phyloP scores from a whole-genome alignment of 1,140 invertebrate species.

The Drosophila kikkawai region DNA sequence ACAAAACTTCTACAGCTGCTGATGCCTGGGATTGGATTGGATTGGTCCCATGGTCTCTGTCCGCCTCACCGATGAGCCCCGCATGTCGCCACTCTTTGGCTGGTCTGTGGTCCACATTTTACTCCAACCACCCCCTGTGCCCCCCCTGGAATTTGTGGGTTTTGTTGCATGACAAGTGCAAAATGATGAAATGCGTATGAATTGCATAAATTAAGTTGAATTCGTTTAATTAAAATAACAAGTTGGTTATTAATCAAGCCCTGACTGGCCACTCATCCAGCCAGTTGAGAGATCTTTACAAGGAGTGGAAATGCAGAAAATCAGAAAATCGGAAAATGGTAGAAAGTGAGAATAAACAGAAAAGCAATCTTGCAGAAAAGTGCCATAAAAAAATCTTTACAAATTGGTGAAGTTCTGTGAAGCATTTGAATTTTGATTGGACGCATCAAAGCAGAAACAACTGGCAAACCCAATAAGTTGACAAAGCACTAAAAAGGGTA shows the following conservation, averaged over 20 bases:
- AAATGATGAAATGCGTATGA: slow-evolving; percentile 82
- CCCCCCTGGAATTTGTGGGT: slow-evolving; percentile 30
- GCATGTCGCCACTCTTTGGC: slow-evolving; percentile 16
- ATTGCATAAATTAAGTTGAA: slow-evolving; percentile 82
- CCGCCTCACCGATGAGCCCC: background rate
- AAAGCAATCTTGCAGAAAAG: slow-evolving; percentile 17
- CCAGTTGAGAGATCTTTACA: slow-evolving; percentile 5
- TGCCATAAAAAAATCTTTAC: slow-evolving; percentile 7
- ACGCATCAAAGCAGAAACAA: slow-evolving; percentile 66
- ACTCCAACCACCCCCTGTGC: background rate
- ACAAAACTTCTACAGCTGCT: slow-evolving; percentile 50
- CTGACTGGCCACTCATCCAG: slow-evolving; percentile 38
- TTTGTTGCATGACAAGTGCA: slow-evolving; percentile 77
- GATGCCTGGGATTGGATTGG: slow-evolving; percentile 37
- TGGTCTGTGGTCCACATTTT: slow-evolving; percentile 38
- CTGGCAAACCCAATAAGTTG: slow-evolving; percentile 51
- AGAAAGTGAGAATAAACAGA: slow-evolving; percentile 11
- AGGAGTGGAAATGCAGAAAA: background rate
- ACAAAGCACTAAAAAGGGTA: slow-evolving; percentile 26
- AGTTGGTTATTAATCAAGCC: slow-evolving; percentile 74
- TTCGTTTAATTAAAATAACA: slow-evolving; percentile 82
- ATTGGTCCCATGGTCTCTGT: slow-evolving; percentile 14
- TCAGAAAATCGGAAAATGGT: background rate
- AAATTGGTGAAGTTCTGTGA: slow-evolving; percentile 26
- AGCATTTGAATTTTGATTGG: slow-evolving; percentile 78